Percentiles rank a stretch among this genome's conserved stretches.
Evolutionary conservation across 2,113 vertebrate species (phyloP).

Genomic region (Cyphomyrus plagiostoma): DNA sequence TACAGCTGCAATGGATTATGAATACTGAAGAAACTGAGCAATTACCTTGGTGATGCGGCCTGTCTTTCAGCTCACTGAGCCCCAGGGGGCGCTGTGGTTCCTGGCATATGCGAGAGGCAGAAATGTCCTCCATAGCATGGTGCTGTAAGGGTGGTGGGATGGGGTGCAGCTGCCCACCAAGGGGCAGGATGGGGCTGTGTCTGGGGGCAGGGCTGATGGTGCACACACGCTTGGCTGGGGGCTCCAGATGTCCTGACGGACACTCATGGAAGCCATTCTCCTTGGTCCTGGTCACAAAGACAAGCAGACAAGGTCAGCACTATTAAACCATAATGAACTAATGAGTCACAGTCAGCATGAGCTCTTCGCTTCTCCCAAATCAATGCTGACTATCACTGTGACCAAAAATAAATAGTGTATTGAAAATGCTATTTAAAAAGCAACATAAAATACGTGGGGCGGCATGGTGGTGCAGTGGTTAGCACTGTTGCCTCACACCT

Average conservation of each 20-base stretch:
- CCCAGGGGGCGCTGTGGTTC: constrained; percentile 84
- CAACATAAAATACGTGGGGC: not conserved
- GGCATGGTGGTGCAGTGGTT: too few species aligned
- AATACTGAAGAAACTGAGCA: not conserved
- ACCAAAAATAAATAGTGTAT: not conserved
- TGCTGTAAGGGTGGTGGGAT: constrained; percentile 92
- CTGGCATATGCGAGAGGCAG: constrained; percentile 83
- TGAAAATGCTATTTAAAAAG: not conserved
- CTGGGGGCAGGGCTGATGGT: constrained; percentile 95
- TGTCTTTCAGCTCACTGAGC: constrained; percentile 83
- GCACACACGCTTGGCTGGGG: constrained; percentile 86
- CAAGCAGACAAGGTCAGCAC: not conserved
- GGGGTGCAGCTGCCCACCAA: constrained; percentile 81
- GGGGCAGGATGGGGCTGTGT: constrained; percentile 87
- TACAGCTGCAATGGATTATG: not conserved
- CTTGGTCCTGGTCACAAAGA: constrained; percentile 63
- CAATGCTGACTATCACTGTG: not conserved
- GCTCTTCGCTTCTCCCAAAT: not conserved
- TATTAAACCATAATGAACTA: not conserved
- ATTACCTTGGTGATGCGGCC: constrained; percentile 72
- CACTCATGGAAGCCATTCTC: constrained; percentile 85
- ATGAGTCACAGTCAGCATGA: not conserved
- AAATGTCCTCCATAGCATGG: constrained; percentile 91
- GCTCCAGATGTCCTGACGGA: constrained; percentile 71
- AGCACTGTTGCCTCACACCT: too few species aligned